Percentiles rank a stretch among this genome's conserved stretches.
Evolutionary conservation across 2,888 invertebrate species (phyloP).

Genomic region (Agonopterix arenella): DNA sequence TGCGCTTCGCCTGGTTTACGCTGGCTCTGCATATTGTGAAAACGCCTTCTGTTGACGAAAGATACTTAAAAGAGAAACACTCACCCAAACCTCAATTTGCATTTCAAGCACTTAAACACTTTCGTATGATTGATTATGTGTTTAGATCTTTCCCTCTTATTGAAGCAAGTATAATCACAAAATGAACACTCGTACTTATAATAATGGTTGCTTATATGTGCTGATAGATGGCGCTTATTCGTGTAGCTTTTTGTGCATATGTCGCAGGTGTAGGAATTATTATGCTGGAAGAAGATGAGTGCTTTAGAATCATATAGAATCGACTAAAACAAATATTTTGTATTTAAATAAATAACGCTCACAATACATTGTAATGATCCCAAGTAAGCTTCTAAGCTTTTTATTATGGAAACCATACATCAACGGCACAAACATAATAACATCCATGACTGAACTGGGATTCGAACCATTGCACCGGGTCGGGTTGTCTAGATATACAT

Average conservation of each 20-base stretch:
- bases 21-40: no score
- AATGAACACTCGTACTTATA: slow-evolving; percentile 20
- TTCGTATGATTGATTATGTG: slow-evolving; percentile 20
- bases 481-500: no score
- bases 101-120: slow-evolving; percentile 30
- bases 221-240: slow-evolving; percentile 9
- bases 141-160: slow-evolving; percentile 5
- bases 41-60: neutral
- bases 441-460: no score
- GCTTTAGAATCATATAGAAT: no score
- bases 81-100: slow-evolving; percentile 29
- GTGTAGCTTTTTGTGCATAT: slow-evolving; percentile 18
- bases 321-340: no score
- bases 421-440: no score
- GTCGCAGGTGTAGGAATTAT: slow-evolving; percentile 20
- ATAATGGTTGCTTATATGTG: slow-evolving; percentile 23
- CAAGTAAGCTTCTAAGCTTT: no score
- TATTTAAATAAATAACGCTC: no score
- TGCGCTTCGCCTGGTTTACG: no score
- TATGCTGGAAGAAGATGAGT: slow-evolving; percentile 14
- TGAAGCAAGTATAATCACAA: slow-evolving; percentile 17
- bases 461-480: no score
- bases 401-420: no score
- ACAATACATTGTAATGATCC: no score
- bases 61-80: slow-evolving; percentile 6